phyloP scores from a whole-genome alignment of 2,113 vertebrate genomes.

The Pelecanus crispus region DNA sequence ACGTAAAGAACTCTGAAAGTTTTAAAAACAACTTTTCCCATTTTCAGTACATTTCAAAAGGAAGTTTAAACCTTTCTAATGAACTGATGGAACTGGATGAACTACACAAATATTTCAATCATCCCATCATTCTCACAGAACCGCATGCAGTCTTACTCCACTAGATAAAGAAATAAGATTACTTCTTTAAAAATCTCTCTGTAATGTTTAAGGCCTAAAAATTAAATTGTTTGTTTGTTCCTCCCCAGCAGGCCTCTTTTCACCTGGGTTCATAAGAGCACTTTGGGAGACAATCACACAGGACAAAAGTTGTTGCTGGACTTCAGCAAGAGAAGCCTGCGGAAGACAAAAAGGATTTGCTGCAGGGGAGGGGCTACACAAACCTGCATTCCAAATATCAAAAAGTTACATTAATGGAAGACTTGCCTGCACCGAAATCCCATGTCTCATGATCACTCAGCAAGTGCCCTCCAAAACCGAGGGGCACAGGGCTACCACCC shows the following conservation, averaged over 20 bases:
- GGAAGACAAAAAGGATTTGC: not conserved
- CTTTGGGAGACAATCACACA: not conserved
- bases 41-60: not conserved
- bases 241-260: not conserved
- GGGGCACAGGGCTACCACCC: not conserved
- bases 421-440: not conserved
- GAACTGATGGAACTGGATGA: not conserved
- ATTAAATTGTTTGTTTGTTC: not conserved
- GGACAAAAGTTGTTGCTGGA: not conserved
- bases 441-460: not conserved
- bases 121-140: not conserved
- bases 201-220: not conserved
- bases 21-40: not conserved
- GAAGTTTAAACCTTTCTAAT: not conserved
- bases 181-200: not conserved
- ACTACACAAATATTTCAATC: not conserved
- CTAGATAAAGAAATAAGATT: not conserved
- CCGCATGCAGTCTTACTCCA: not conserved
- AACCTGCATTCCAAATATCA: not conserved
- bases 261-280: not conserved
- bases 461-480: not conserved
- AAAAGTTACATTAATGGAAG: not conserved
- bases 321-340: not conserved
- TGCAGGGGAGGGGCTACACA: not conserved
- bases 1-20: not conserved